These are phyloP conservation scores for Struthio camelus DNA, from an alignment of 2,113 vertebrate species.

Conservation along the genomic window DNA sequence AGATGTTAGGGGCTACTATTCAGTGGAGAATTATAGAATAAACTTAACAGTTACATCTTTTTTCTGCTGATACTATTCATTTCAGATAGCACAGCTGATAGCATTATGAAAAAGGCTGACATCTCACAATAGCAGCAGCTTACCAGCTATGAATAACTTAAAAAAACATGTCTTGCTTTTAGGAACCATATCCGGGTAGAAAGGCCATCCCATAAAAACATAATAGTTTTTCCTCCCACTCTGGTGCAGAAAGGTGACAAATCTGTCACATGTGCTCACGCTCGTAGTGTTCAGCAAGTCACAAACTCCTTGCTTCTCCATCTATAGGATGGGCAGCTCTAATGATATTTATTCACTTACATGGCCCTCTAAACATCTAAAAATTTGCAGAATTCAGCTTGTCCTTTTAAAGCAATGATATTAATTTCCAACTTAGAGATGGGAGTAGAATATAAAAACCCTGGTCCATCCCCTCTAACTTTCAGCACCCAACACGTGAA, in stretches of 20 bases:
- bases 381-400: background rate
- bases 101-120: background rate
- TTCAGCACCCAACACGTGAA: background rate
- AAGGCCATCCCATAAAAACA: background rate
- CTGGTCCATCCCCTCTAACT: background rate
- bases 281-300: background rate
- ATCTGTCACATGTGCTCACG: background rate
- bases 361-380: background rate
- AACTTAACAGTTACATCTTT: background rate
- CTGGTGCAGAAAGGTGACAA: background rate
- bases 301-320: slow-evolving; percentile 3
- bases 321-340: background rate
- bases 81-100: slow-evolving; percentile 3
- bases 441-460: background rate
- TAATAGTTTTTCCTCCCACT: background rate
- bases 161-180: background rate
- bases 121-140: background rate
- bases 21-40: background rate
- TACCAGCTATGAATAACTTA: background rate
- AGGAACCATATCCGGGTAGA: background rate
- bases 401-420: background rate
- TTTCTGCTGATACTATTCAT: background rate
- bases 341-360: background rate
- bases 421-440: background rate
- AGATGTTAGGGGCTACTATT: background rate